Percentiles rank a stretch among this genome's conserved stretches.
Evolutionary conservation across 2,888 invertebrate species (phyloP).

Genomic region (Ophioninae sp.): DNA sequence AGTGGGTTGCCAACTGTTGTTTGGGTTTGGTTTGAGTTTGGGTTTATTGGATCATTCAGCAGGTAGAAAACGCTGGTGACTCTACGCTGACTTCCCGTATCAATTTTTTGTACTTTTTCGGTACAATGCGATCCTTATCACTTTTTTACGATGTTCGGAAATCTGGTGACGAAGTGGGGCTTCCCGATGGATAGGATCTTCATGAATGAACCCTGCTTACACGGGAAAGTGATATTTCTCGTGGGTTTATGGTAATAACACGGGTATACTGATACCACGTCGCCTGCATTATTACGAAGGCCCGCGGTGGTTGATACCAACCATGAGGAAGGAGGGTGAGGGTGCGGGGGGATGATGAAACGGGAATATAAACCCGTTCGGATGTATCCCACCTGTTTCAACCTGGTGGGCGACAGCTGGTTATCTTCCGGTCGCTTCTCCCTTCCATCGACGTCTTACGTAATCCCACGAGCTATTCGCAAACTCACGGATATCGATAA

Average conservation of each 20-base stretch:
- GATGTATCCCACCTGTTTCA: slow-evolving; percentile 46
- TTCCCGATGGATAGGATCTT: background rate
- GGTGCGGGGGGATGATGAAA: background rate
- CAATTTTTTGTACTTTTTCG: no score
- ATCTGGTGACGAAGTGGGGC: background rate
- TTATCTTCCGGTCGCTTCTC: slow-evolving; percentile 20
- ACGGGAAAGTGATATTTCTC: slow-evolving; percentile 13
- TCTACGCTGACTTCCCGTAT: no score
- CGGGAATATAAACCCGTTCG: slow-evolving; percentile 17
- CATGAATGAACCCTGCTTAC: background rate
- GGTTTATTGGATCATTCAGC: no score
- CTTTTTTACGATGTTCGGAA: no score
- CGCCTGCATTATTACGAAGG: background rate
- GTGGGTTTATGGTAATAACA: slow-evolving; percentile 11
- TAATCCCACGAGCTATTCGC: slow-evolving; percentile 27
- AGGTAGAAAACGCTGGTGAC: no score
- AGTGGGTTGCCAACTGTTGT: no score
- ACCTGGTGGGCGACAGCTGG: slow-evolving; percentile 28
- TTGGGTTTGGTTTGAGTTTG: no score
- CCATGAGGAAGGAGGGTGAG: no score
- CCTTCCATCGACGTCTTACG: background rate
- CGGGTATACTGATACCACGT: background rate
- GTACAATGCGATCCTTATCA: no score
- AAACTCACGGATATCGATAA: slow-evolving; percentile 38
- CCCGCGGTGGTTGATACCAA: background rate